Base-by-base conservation (phyloP, 2,888 invertebrate species). In the Saturnia japonica region DNA sequence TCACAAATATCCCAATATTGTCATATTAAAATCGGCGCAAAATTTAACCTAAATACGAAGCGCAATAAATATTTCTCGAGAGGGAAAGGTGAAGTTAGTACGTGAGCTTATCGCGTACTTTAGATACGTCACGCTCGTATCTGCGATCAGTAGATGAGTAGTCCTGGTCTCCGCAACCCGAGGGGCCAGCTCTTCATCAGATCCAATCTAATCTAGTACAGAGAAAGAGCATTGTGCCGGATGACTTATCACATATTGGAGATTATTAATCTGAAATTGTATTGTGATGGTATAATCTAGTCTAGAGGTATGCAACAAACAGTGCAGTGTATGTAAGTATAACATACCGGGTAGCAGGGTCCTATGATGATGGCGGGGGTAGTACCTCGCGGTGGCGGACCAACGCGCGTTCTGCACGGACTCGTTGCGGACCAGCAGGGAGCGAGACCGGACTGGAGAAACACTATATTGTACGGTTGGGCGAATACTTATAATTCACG, bases 371-470 rank as follows among this genome's bases (percentile, higher is more conserved):
- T 0, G 42, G 4, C 85, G 74, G 2, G 85, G 84, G 84, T 84
- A 85, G 70, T 82, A 78, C 1, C 90, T 79, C 43, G 86, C 76
- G 14, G 76, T 71, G 16, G 79, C 70, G 47, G 74, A 74, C 88
- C 89, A 91, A 19, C 72, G 76, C 40, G 82, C 84, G 1, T 80
- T 71, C 76, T 85, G 72, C 72, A 75, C 77, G 1, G 86, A 87
- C 74, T 78, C 78, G 77, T 90, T 90, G 66, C 83, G 85, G 16
- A 91, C 67, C 2, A 72, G 72, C 40, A 91, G 9, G 6, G 73
- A 80, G n/a, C 83, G 82, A 9, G 81, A 71, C 0, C 78, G 77
- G 8, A 86, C 90, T 89, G 78, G 0, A 14, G 8, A 22, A 54
- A 43, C 47, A 51, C 16, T 19, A 19, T 19, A 51, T 51, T 51